phyloP scores from a whole-genome alignment of 2,797 vertebrate genomes.

The Hyperoplus lanceolatus region DNA sequence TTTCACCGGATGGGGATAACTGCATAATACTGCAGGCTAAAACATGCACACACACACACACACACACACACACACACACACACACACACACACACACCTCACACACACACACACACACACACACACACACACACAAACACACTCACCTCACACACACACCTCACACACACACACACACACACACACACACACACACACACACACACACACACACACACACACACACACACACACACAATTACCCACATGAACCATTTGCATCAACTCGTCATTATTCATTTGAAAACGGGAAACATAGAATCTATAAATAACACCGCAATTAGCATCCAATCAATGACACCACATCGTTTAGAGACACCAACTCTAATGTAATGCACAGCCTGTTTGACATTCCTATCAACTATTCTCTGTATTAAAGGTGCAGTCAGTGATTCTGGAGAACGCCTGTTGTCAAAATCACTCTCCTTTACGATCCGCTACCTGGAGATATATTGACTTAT shows the following conservation, averaged over 20 bases:
- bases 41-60: not conserved
- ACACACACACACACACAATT: not conserved
- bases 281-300: not conserved
- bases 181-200: too few relatives aligned
- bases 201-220: too few relatives aligned
- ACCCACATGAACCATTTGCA: conserved; percentile 22
- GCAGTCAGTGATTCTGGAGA: too few relatives aligned
- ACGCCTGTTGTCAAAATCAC: too few relatives aligned
- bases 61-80: too few relatives aligned
- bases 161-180: too few relatives aligned
- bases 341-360: not conserved
- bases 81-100: too few relatives aligned
- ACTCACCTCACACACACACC: too few relatives aligned
- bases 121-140: too few relatives aligned
- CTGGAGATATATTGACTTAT: too few relatives aligned
- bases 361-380: not conserved
- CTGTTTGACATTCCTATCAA: not conserved
- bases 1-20: conserved; percentile 21
- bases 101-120: too few relatives aligned
- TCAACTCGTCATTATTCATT: conserved; percentile 34
- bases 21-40: conserved; percentile 19
- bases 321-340: conserved; percentile 7
- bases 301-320: conserved; percentile 17
- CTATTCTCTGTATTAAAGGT: not conserved
- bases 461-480: too few relatives aligned